These are phyloP conservation scores for Cantharis lateralis DNA, from an alignment of 2,888 invertebrate genomes.

Conservation along the genomic window DNA sequence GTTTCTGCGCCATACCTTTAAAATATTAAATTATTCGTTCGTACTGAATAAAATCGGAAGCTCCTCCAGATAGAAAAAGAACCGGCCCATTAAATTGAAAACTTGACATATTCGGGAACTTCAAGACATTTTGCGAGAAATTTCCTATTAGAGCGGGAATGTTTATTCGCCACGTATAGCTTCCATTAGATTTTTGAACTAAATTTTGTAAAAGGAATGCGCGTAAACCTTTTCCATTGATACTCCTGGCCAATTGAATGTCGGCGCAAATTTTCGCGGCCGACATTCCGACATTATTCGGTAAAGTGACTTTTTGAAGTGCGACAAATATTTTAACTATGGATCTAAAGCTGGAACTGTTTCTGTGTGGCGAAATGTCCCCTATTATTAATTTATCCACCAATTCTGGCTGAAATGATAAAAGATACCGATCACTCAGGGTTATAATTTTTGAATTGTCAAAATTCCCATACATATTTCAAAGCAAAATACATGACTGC, in stretches of 20 bases:
- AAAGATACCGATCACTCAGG: background rate
- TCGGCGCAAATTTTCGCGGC: slow-evolving; percentile 72
- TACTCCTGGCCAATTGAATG: slow-evolving; percentile 62
- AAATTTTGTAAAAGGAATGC: slow-evolving; percentile 88
- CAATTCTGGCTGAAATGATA: slow-evolving; percentile 55
- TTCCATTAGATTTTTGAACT: slow-evolving; percentile 55
- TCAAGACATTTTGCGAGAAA: slow-evolving; percentile 66
- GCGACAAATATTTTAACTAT: slow-evolving; percentile 71
- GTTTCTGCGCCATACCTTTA: background rate
- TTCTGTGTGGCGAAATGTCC: slow-evolving; percentile 71
- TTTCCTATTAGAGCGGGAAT: slow-evolving; percentile 71
- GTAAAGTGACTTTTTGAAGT: slow-evolving; percentile 65
- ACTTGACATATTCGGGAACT: slow-evolving; percentile 62
- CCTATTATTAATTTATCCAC: slow-evolving; percentile 72
- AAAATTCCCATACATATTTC: slow-evolving; percentile 59
- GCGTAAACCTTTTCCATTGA: slow-evolving; percentile 64
- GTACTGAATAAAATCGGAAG: slow-evolving; percentile 81
- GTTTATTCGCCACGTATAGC: slow-evolving; percentile 81
- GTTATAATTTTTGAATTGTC: slow-evolving; percentile 26
- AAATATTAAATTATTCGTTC: background rate
- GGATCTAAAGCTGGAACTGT: slow-evolving; percentile 64
- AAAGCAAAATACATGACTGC: slow-evolving; percentile 85
- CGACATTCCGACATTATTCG: slow-evolving; percentile 67
- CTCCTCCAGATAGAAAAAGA: slow-evolving; percentile 81
- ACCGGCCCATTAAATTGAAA: slow-evolving; percentile 64